A percentile compares a stretch with the other conserved stretches of the same genome.
phyloP scores from a whole-genome alignment of 1,140 invertebrate species.

The Thrips palmi region DNA sequence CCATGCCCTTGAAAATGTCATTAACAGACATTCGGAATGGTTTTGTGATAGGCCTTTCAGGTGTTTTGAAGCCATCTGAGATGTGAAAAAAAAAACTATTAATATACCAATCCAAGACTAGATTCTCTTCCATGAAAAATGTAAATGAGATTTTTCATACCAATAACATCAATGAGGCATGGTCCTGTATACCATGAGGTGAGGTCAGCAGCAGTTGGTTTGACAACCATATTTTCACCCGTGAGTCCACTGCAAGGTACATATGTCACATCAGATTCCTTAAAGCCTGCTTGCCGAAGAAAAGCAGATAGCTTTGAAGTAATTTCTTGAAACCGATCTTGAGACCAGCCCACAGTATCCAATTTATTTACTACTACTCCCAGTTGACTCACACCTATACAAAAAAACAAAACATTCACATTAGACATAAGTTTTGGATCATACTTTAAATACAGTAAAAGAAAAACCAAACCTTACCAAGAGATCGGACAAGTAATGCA shows the following conservation, averaged over 20 bases:
- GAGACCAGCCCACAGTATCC: slow-evolving; percentile 59
- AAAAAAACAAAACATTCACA: slow-evolving; percentile 12
- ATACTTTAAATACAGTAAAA: background rate
- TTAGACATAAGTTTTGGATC: slow-evolving; percentile 1
- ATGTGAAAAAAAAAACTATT: slow-evolving; percentile 14
- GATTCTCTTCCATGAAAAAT: background rate
- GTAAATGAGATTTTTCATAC: slow-evolving; percentile 22
- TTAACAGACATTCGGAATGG: slow-evolving; percentile 82
- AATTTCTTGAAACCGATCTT: slow-evolving; percentile 75
- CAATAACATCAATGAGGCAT: slow-evolving; percentile 63
- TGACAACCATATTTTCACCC: slow-evolving; percentile 74
- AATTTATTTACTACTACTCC: slow-evolving; percentile 75
- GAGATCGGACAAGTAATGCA: slow-evolving; percentile 75
- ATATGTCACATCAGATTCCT: slow-evolving; percentile 71
- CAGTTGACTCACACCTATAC: slow-evolving; percentile 67
- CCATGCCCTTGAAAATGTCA: slow-evolving; percentile 88
- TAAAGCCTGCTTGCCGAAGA: slow-evolving; percentile 87
- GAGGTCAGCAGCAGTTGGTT: slow-evolving; percentile 45
- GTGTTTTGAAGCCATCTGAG: slow-evolving; percentile 62
- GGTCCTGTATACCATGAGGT: slow-evolving; percentile 74
- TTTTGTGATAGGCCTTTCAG: slow-evolving; percentile 65
- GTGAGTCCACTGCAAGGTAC: slow-evolving; percentile 90
- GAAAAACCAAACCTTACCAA: slow-evolving; percentile 33
- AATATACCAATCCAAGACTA: slow-evolving; percentile 1
- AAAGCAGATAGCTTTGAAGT: slow-evolving; percentile 68